Evolutionary conservation across 1,140 invertebrate genomes (phyloP).

Genomic region (Hestina assimilis): DNA sequence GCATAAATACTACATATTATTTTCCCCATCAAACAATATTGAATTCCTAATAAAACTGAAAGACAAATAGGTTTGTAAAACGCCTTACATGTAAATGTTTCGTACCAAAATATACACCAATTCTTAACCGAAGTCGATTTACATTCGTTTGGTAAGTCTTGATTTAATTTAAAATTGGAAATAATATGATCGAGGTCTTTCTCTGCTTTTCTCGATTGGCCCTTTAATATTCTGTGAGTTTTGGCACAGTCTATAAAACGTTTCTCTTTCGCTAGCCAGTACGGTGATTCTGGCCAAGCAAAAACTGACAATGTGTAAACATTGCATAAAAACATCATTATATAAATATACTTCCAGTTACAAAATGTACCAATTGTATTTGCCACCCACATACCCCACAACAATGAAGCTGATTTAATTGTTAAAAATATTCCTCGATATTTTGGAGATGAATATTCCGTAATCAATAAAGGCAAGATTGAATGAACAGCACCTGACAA

Average conservation of each 20-base stretch:
- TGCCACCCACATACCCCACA: too few species aligned
- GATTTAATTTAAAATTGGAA: background rate
- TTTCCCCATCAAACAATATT: slow-evolving; percentile 35
- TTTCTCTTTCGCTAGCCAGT: background rate
- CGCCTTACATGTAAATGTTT: background rate
- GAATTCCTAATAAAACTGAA: slow-evolving; percentile 15
- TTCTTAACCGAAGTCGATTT: background rate
- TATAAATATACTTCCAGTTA: background rate
- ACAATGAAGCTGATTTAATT: background rate
- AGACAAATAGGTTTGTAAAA: slow-evolving; percentile 38
- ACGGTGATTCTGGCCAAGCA: background rate
- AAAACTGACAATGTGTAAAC: background rate
- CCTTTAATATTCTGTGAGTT: background rate
- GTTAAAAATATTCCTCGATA: background rate
- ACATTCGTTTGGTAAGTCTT: too few species aligned
- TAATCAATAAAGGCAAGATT: background rate
- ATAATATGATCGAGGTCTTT: background rate
- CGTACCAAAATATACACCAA: background rate
- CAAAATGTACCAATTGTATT: too few species aligned
- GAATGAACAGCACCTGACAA: background rate
- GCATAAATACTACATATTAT: slow-evolving; percentile 38
- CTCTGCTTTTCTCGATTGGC: background rate
- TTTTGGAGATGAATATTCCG: background rate
- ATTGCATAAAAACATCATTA: background rate
- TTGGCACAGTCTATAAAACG: background rate